phyloP scores from a whole-genome alignment of 2,888 invertebrate species.

The Folsomia manolachei region DNA sequence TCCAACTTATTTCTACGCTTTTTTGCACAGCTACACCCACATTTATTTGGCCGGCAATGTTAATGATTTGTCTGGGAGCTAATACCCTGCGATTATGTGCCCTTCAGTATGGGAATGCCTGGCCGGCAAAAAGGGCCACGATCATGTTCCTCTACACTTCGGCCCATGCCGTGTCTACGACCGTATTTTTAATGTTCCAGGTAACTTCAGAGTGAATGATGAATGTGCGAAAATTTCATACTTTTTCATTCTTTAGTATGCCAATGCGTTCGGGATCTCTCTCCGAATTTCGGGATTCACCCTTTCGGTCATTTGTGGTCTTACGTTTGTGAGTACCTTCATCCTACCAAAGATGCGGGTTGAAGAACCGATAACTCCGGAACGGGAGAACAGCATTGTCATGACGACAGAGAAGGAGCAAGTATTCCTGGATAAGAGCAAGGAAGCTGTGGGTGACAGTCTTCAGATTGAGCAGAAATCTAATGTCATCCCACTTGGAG shows the following conservation, averaged over 20 bases:
- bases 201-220: neutral
- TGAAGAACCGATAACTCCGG: neutral
- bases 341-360: neutral
- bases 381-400: neutral
- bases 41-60: neutral
- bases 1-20: neutral
- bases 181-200: neutral
- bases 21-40: neutral
- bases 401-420: neutral
- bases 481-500: neutral
- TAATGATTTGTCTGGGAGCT: neutral
- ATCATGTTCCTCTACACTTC: conserved; percentile 3
- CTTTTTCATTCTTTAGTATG: neutral
- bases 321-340: neutral
- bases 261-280: neutral
- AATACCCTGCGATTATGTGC: neutral
- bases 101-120: conserved; percentile 1
- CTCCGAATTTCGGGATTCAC: neutral
- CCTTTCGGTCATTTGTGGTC: neutral
- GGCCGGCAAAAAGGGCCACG: neutral
- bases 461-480: neutral
- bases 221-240: conserved; percentile 2
- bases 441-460: neutral
- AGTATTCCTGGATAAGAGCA: neutral
- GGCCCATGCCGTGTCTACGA: neutral